phyloP scores from a whole-genome alignment of 2,113 vertebrate species.

The Bufo gargarizans region DNA sequence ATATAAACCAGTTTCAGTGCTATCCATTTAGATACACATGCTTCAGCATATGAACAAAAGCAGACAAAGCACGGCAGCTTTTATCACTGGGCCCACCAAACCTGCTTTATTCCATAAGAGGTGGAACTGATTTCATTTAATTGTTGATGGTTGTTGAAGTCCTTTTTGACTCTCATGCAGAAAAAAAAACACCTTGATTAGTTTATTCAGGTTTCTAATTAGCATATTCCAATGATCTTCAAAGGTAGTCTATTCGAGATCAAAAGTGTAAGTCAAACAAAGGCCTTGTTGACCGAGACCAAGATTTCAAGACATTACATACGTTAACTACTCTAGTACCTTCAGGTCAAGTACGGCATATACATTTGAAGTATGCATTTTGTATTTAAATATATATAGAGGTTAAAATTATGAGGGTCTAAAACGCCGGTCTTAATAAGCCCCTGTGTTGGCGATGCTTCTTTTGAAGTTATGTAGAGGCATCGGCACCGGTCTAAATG shows the following conservation, averaged over 20 bases:
- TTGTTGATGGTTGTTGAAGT: slow-evolving; percentile 22
- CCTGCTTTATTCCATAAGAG: slow-evolving; percentile 20
- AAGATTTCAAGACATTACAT: background rate
- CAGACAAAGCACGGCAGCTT: background rate
- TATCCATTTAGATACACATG: background rate
- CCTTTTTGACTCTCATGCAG: background rate
- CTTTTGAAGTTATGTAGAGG: too few relatives aligned
- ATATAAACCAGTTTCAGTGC: background rate
- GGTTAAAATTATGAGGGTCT: too few relatives aligned
- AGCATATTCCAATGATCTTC: slow-evolving; percentile 18
- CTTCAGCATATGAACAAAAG: background rate
- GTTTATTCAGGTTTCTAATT: slow-evolving; percentile 32
- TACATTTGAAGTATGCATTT: background rate
- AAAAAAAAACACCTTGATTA: slow-evolving; percentile 28
- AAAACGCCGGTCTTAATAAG: too few relatives aligned
- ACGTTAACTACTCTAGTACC: background rate
- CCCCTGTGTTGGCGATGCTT: too few relatives aligned
- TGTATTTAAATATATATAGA: too few relatives aligned
- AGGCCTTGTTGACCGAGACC: background rate
- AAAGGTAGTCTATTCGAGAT: slow-evolving; percentile 35
- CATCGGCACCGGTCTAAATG: too few relatives aligned
- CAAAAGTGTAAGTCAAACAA: slow-evolving; percentile 33
- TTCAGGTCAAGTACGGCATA: background rate
- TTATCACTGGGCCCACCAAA: background rate
- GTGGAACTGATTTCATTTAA: slow-evolving; percentile 27